Base-by-base conservation (phyloP, 2,797 vertebrate genomes). In the Micromesistius poutassou region DNA sequence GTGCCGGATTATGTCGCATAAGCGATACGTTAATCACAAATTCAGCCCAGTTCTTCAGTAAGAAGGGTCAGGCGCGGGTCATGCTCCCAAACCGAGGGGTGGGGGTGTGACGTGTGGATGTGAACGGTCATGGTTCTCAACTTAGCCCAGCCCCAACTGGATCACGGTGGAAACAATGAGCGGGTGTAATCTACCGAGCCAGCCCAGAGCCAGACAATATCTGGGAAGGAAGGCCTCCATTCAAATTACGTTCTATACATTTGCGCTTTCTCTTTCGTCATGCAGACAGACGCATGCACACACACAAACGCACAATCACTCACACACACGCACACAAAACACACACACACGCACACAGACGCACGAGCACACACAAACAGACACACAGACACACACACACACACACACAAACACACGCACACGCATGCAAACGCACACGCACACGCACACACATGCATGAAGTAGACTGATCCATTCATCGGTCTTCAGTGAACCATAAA, bases 11-110 rank as follows among this genome's bases (percentile, higher is more conserved):
- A 93, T 89, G 86, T 88, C 83, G 83, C 82, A 83, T 85, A 89
- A 86, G 85, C 25, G 77, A 90, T 87, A 86, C 92, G 87, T 88
- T 92, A 88, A 93, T 93, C 89, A 90, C 90, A 89, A 91, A 90
- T 92, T 88, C 83, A 89, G 77, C 82, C 79, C 79, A 83, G 90
- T 88, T 33, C 82, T 76, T 77, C 81, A 90, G 80, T 73, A 78
- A 87, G 76, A 83, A 83, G 90, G 50, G 90, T 94, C 92, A 93
- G 82, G 80, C 73, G 82, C 38, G 81, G 93, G 91, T 92, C 86
- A 93, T 36, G 73, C 5, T 22, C 82, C 81, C 62, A 77, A 83
- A 74, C 70, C 82, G 84, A 78, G 80, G 84, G 79, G 77, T 80
- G 79, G 76, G 79, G 72, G 76, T 76, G 84, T 84, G 77, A 82